Evolutionary conservation across 2,888 invertebrate species (phyloP).

Genomic region (Metalampra italica): DNA sequence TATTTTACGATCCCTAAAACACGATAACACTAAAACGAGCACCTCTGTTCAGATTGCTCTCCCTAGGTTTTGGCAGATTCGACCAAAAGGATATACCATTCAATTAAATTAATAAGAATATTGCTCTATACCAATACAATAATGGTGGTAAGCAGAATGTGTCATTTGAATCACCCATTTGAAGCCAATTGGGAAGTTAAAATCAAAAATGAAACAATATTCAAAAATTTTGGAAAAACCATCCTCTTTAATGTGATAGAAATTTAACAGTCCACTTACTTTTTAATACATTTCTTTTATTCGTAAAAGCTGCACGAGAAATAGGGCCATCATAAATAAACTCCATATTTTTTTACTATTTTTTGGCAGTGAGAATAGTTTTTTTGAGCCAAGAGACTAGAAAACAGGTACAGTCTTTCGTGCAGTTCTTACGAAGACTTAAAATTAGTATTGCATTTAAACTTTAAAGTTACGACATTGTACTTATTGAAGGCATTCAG

Average conservation of each 20-base stretch:
- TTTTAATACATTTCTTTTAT: conserved; percentile 28
- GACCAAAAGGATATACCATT: background rate
- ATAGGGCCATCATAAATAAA: background rate
- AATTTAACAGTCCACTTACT: conserved; percentile 74
- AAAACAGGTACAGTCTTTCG: conserved; percentile 14
- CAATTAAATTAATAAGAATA: conserved; percentile 1
- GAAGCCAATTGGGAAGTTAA: conserved; percentile 22
- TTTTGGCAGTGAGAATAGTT: conserved; percentile 1
- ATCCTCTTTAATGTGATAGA: conserved; percentile 64
- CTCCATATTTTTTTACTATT: background rate
- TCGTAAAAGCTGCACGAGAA: conserved; percentile 32
- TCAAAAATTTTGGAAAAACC: conserved; percentile 37
- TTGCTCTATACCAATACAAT: conserved; percentile 25
- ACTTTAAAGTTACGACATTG: conserved; percentile 35
- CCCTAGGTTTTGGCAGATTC: no score
- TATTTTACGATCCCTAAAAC: no score
- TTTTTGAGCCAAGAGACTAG: conserved; percentile 5
- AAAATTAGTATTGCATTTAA: conserved; percentile 29
- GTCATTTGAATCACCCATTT: conserved; percentile 64
- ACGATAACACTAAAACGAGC: no score
- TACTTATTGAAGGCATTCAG: conserved; percentile 44
- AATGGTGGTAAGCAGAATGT: conserved; percentile 65
- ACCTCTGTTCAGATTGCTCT: no score
- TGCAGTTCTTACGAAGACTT: conserved; percentile 22
- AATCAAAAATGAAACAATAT: conserved; percentile 55